Percentiles rank a stretch among this genome's conserved stretches.
phyloP scores from a whole-genome alignment of 2,888 invertebrate genomes.

The Acleris literana region DNA sequence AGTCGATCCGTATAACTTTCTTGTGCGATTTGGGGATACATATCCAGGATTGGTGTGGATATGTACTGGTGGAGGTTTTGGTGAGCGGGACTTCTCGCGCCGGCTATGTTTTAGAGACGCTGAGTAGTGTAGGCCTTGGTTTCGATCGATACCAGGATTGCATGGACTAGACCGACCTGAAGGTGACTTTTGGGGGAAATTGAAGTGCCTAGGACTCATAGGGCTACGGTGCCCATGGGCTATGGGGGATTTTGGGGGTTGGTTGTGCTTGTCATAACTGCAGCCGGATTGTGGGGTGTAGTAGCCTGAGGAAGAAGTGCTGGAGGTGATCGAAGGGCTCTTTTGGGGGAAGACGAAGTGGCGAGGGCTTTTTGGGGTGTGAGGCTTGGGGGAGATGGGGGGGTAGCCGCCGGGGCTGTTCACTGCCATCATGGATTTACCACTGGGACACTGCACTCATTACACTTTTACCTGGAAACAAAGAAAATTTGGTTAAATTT shows the following conservation, averaged over 20 bases:
- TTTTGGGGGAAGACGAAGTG: slow-evolving; percentile 82
- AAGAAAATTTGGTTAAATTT: slow-evolving; percentile 37
- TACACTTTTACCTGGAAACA: slow-evolving; percentile 66
- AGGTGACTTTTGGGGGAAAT: slow-evolving; percentile 79
- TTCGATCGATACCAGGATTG: slow-evolving; percentile 56
- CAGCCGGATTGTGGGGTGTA: slow-evolving; percentile 82
- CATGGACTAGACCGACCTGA: slow-evolving; percentile 76
- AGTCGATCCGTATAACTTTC: slow-evolving; percentile 72
- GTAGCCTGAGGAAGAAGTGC: slow-evolving; percentile 82
- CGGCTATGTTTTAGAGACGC: slow-evolving; percentile 73
- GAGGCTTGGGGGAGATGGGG: slow-evolving; percentile 81
- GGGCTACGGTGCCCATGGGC: slow-evolving; percentile 84
- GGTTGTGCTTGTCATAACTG: slow-evolving; percentile 74
- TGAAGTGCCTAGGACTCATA: slow-evolving; percentile 84
- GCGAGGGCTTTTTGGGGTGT: slow-evolving; percentile 82
- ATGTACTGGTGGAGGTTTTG: slow-evolving; percentile 81
- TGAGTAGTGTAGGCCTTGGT: slow-evolving; percentile 66
- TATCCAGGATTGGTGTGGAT: slow-evolving; percentile 86
- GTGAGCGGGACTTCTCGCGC: slow-evolving; percentile 74
- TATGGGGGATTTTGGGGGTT: slow-evolving; percentile 77
- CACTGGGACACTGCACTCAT: slow-evolving; percentile 53
- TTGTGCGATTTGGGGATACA: slow-evolving; percentile 77
- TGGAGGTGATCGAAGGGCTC: slow-evolving; percentile 79
- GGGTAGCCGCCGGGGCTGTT: slow-evolving; percentile 84
- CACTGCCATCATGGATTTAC: slow-evolving; percentile 76